Percentiles rank a stretch among this genome's conserved stretches.
Conservation (phyloP, 2,113 vertebrate genomes). For the Neodon shergylaensis region DNA sequence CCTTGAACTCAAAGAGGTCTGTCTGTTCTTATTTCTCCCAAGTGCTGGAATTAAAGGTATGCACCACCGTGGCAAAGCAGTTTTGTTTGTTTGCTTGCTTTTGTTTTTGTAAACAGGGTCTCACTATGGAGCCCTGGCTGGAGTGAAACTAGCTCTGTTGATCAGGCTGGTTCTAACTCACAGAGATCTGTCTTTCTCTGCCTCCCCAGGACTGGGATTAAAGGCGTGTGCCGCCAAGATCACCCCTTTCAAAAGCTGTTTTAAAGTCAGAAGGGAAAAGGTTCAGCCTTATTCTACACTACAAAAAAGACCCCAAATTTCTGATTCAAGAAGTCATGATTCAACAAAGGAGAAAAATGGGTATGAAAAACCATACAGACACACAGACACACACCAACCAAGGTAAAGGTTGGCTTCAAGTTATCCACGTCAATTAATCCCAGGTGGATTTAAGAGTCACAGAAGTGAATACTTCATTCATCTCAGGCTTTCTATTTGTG, state of each 20-base stretch:
- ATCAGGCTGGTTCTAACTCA: not conserved
- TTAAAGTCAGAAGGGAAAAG: constrained; percentile 4
- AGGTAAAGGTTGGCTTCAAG: not conserved
- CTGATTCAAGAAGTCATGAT: constrained; percentile 13
- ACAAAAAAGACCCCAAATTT: constrained; percentile 45
- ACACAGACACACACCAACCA: not conserved
- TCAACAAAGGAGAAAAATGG: constrained; percentile 27
- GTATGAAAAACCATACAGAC: not conserved
- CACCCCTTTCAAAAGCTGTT: not conserved
- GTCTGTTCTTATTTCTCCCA: not conserved
- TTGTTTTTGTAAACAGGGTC: not conserved
- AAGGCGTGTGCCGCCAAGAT: too few species aligned
- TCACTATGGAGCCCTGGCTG: not conserved
- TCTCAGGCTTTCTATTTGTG: constrained; percentile 11
- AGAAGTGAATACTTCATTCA: constrained; percentile 37
- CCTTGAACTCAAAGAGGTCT: not conserved
- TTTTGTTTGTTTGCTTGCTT: not conserved
- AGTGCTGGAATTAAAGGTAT: not conserved
- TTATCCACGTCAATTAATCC: not conserved
- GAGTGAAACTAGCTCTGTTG: not conserved
- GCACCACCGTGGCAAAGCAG: too few species aligned
- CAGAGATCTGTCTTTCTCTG: not conserved
- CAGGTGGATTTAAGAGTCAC: not conserved
- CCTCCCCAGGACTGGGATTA: not conserved
- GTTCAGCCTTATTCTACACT: not conserved